Percentiles rank a stretch among this genome's conserved stretches.
phyloP scores from a whole-genome alignment of 2,888 invertebrate species.

The Tromatobia lineatoria region DNA sequence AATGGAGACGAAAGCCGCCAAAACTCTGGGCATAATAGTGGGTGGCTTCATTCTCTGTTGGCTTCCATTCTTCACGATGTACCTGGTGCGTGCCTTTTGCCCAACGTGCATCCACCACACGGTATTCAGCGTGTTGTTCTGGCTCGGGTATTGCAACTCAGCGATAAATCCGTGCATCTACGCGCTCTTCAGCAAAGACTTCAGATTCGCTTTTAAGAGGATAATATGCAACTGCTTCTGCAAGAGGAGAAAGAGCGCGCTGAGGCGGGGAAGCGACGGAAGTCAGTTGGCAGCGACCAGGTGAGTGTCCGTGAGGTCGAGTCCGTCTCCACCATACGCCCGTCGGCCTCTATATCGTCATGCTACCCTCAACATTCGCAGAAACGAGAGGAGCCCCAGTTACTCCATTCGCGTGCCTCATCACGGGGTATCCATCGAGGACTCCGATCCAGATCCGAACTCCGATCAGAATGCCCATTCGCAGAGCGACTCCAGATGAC shows the following conservation, averaged over 20 bases:
- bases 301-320: slow-evolving; percentile 68
- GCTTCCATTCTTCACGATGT: slow-evolving; percentile 98
- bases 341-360: slow-evolving; percentile 10
- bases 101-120: slow-evolving; percentile 93
- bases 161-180: slow-evolving; percentile 98
- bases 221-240: slow-evolving; percentile 96
- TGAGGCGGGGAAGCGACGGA: slow-evolving; percentile 84
- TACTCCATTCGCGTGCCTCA: slow-evolving; percentile 80
- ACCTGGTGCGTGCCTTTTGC: slow-evolving; percentile 95
- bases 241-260: slow-evolving; percentile 85
- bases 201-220: slow-evolving; percentile 96
- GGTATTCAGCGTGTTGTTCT: slow-evolving; percentile 96
- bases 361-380: slow-evolving; percentile 69
- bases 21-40: slow-evolving; percentile 98
- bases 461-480: slow-evolving; percentile 81
- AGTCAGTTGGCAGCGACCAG: slow-evolving; percentile 81
- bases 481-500: slow-evolving; percentile 84
- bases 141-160: slow-evolving; percentile 99
- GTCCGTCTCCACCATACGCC: background rate
- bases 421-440: slow-evolving; percentile 82
- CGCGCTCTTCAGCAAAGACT: slow-evolving; percentile 97
- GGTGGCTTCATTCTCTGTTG: slow-evolving; percentile 99
- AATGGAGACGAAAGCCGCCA: slow-evolving; percentile 98
- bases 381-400: slow-evolving; percentile 82
- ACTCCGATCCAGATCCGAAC: slow-evolving; percentile 82